A percentile compares a stretch with the other conserved stretches of the same genome.
These are phyloP conservation scores for Microctonus aethiopoides DNA, from an alignment of 2,888 invertebrate genomes.

Conservation along the genomic window DNA sequence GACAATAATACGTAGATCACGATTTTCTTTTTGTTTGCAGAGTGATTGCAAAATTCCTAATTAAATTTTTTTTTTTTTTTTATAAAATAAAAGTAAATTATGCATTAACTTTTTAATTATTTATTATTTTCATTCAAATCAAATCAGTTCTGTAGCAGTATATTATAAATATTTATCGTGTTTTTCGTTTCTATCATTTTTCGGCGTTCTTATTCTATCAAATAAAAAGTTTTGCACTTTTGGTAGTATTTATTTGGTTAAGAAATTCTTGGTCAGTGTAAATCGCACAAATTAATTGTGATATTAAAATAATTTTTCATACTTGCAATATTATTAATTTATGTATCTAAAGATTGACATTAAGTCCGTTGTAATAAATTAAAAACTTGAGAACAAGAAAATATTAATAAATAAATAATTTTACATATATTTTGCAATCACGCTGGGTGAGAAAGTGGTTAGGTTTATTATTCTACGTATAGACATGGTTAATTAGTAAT, in stretches of 20 bases:
- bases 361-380: no score
- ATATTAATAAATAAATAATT: not conserved
- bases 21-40: constrained; percentile 47
- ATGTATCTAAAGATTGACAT: no score
- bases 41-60: constrained; percentile 55
- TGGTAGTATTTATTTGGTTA: not conserved
- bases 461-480: constrained; percentile 40
- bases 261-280: constrained; percentile 10
- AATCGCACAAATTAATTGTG: not conserved
- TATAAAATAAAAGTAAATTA: no score
- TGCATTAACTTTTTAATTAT: no score
- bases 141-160: not conserved
- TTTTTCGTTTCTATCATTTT: not conserved
- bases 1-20: constrained; percentile 56
- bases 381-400: no score
- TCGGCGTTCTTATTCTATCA: not conserved
- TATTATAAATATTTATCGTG: constrained; percentile 3
- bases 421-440: constrained; percentile 48
- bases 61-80: constrained; percentile 5
- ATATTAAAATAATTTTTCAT: no score
- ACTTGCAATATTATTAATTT: no score
- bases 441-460: constrained; percentile 42
- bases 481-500: constrained; percentile 39
- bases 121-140: no score
- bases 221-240: constrained; percentile 15